These are phyloP conservation scores for Eupithecia insigniata DNA, from an alignment of 2,888 invertebrate species.

Conservation along the genomic window DNA sequence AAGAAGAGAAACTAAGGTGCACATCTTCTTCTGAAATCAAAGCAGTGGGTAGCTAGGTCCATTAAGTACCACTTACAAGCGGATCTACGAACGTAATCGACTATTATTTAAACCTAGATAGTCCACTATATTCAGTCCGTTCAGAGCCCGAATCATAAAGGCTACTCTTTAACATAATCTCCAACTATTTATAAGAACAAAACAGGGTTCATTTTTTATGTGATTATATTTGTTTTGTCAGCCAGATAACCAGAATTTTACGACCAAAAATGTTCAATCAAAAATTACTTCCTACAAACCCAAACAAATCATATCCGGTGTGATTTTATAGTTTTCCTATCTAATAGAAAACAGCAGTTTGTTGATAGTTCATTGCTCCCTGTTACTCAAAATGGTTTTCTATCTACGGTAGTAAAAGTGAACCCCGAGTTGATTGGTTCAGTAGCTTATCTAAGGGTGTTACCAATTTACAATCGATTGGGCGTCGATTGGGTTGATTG, in stretches of 20 bases:
- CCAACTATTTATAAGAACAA: not conserved
- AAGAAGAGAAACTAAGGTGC: not conserved
- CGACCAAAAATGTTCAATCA: constrained; percentile 17
- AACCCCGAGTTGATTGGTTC: constrained; percentile 1
- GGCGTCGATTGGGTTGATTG: not conserved
- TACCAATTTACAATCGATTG: constrained; percentile 1
- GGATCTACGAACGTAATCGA: not conserved
- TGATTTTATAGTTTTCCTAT: constrained; percentile 33
- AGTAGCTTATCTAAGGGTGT: not conserved
- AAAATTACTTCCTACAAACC: constrained; percentile 19
- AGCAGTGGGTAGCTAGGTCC: not conserved
- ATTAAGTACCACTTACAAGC: not conserved
- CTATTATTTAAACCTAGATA: not conserved
- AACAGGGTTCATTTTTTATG: not conserved
- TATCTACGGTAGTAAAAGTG: not conserved
- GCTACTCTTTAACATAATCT: not conserved
- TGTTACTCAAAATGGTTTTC: not conserved
- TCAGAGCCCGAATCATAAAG: not conserved
- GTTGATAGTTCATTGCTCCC: not conserved
- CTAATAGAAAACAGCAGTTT: constrained; percentile 17
- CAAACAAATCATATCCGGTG: constrained; percentile 35
- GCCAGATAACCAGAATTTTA: constrained; percentile 13
- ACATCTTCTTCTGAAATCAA: not conserved
- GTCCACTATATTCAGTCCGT: not conserved
- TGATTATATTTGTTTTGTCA: not conserved